Percentiles rank a stretch among this genome's conserved stretches.
Evolutionary conservation across 2,888 invertebrate genomes (phyloP).

Genomic region (Drosophila paranaensis): DNA sequence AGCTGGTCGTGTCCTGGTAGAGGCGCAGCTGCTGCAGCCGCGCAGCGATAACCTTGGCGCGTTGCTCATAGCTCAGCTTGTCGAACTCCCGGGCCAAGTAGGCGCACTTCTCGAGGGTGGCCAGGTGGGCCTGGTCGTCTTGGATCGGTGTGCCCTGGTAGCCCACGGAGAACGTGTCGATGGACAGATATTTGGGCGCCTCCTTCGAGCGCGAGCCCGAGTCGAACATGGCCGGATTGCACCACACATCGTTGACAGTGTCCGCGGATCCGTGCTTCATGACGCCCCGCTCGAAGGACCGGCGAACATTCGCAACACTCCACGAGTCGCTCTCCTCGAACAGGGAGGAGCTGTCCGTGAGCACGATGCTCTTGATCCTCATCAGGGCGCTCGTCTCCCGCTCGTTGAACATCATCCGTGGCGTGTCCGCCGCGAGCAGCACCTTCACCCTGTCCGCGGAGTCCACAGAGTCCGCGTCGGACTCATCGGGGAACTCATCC

Average conservation of each 20-base stretch:
- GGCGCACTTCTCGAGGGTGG: background rate
- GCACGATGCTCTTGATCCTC: background rate
- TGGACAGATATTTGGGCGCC: background rate
- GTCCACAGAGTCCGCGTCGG: background rate
- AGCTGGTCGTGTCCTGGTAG: slow-evolving; percentile 12
- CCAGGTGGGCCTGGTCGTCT: background rate
- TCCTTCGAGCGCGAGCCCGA: fast-evolving
- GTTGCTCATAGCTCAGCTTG: background rate
- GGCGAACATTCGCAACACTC: too few species aligned
- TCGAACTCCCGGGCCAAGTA: slow-evolving; percentile 17
- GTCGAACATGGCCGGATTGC: background rate
- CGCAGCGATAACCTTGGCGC: background rate
- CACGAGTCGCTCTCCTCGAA: background rate
- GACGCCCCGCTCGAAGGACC: background rate
- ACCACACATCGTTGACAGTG: slow-evolving; percentile 39
- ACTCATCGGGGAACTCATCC: background rate
- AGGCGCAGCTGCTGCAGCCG: slow-evolving; percentile 34
- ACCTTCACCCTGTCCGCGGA: background rate
- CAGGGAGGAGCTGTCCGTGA: slow-evolving; percentile 1
- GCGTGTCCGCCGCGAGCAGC: background rate
- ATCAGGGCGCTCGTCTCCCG: background rate
- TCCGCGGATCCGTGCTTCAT: background rate
- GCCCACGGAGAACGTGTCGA: slow-evolving; percentile 25
- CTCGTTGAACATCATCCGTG: background rate
- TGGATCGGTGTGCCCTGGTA: background rate